Base-by-base conservation (phyloP, 2,888 invertebrate genomes). In the Melangyna quadrimaculata region DNA sequence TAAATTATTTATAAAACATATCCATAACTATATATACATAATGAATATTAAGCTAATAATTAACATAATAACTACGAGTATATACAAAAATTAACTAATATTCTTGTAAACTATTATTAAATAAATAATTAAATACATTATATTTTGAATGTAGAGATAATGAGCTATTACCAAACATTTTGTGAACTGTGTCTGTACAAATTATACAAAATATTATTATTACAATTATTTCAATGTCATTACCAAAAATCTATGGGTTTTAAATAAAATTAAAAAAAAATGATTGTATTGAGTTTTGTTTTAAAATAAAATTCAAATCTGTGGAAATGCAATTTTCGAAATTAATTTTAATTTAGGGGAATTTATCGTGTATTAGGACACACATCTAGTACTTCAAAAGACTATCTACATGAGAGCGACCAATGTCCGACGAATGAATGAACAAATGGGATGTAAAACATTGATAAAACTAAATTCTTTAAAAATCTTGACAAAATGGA, bases 211-310 rank as follows among this genome's bases (percentile, higher is more conserved):
- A 37, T 59, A n/a, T 59, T 37, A 8, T 35, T 37, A 45, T 53
- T 27, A 53, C 3, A 6, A 53, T 22, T 48, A 17, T 17, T 55
- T 55, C 32, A 29, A 19, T 55, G 55, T 63, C 43, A 63, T 40
- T 69, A 22, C 45, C 29, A 63, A 40, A 82, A 78, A n/a, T 78
- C 12, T 65, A 78, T 78, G 55, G 78, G 83, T 78, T 78, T 83
- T 78, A 74, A 83, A 78, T 65, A 65, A 45, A 65, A 14, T 45
- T 5, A 22, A 9, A 14, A 10, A 32, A 32, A 55, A 55, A 22
- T 24, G 3, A 43, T 9, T 17, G 14, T 5, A 6, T 12, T 35
- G 37, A 40, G n/a, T 40, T 17, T 40, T 17, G 6, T n/a, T 17
- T 17, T 7, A 17, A 40, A 40, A n/a, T n/a, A 40, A 5, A 40